Percentiles rank a stretch among this genome's conserved stretches.
Evolutionary conservation across 2,888 invertebrate species (phyloP).

Genomic region (Agriopis leucophaearia): DNA sequence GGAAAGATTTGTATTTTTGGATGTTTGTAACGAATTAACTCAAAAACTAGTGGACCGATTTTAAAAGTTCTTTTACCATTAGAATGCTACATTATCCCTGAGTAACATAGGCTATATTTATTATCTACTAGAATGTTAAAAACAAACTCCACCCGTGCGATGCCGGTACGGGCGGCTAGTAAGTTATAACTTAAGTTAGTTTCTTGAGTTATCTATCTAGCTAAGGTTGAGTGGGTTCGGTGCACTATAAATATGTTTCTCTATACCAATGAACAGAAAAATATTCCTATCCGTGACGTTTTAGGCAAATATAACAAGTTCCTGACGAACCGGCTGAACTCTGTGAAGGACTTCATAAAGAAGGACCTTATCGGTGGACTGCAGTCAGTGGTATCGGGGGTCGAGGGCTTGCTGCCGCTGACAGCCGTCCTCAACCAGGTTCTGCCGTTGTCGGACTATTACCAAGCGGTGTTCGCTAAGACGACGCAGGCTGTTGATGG

Average conservation of each 20-base stretch:
- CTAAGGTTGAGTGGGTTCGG: too few relatives aligned
- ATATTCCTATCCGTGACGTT: background rate
- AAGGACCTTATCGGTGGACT: slow-evolving; percentile 76
- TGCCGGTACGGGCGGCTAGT: too few relatives aligned
- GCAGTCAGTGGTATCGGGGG: slow-evolving; percentile 63
- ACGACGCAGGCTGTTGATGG: slow-evolving; percentile 72
- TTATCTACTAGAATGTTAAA: too few relatives aligned
- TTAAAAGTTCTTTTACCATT: too few relatives aligned
- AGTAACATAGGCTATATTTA: too few relatives aligned
- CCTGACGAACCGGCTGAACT: slow-evolving; percentile 63
- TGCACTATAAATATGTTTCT: background rate
- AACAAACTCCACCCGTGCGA: too few relatives aligned
- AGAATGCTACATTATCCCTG: too few relatives aligned
- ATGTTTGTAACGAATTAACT: too few relatives aligned
- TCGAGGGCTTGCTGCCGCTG: slow-evolving; percentile 68
- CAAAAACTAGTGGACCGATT: too few relatives aligned
- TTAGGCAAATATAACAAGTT: slow-evolving; percentile 75
- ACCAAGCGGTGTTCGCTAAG: slow-evolving; percentile 69
- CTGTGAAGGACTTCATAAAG: slow-evolving; percentile 75
- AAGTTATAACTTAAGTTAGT: too few relatives aligned
- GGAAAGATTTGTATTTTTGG: too few relatives aligned
- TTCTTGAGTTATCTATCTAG: too few relatives aligned
- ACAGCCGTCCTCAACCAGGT: slow-evolving; percentile 55
- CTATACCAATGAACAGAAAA: background rate
- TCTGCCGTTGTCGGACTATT: slow-evolving; percentile 71